Base-by-base conservation (phyloP, 2,888 invertebrate species). In the Meiosimyza platycephala region DNA sequence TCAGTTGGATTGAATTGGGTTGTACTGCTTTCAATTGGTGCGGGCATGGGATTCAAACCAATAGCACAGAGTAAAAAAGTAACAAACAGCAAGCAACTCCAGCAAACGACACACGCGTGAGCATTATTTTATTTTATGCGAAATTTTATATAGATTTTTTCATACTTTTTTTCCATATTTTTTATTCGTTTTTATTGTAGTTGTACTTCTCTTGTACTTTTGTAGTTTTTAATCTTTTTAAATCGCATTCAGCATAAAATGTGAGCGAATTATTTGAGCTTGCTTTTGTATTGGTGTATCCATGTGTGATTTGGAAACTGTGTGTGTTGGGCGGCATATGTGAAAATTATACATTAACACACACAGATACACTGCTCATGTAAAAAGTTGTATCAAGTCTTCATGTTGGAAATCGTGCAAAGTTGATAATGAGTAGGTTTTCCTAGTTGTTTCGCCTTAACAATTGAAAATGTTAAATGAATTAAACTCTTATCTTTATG, bases 51-150 rank as follows among this genome's bases (percentile, higher is more conserved):
- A 40, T 6, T 40, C 40, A 9, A 40, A 40, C 40, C 40, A 1
- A 40, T 40, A 9, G 40, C 40, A 40, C 40, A 40, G 40, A 40
- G 40, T 7, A 28, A 28, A 28, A 22, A 28, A 28, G 28, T 28
- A 28, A 40, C 40, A 40, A 40, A 40, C 6, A 40, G 40, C 40
- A 40, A 28, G 40, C 40, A 40, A 9, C 57, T 12, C 4, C 48
- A 13, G 50, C 18, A 64, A 11, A 22, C n/a, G 54, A n/a, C 51
- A 40, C 9, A 40, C 66, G 22, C 66, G 54, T 67, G 28, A 67
- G 55, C 55, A 67, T 55, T 67, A 7, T 12, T 67, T 48, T 48
- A 55, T 40, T 67, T 48, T 48, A 55, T 40, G 66, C 66, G 55
- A 55, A 33, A 40, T 40, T 40, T 6, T 40, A 40, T 40, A 40